phyloP scores from a whole-genome alignment of 2,888 invertebrate genomes.

The Idaea aversata region DNA sequence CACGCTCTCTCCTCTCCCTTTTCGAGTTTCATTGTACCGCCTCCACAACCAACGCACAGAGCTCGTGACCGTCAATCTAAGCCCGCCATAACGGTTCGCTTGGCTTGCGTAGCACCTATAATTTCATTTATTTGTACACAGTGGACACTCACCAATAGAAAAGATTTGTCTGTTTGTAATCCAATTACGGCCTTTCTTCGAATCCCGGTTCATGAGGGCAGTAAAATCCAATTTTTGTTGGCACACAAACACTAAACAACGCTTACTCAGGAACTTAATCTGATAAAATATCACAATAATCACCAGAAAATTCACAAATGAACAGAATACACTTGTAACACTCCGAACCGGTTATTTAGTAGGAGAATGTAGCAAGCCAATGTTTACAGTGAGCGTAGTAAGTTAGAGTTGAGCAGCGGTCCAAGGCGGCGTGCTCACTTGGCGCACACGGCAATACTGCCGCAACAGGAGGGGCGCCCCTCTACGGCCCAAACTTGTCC shows the following conservation, averaged over 20 bases:
- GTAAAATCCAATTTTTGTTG: constrained; percentile 35
- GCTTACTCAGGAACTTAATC: constrained; percentile 40
- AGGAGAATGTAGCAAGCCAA: constrained; percentile 57
- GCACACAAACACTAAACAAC: constrained; percentile 44
- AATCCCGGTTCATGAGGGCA: constrained; percentile 49
- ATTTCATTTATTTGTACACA: constrained; percentile 27
- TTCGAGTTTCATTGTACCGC: constrained; percentile 62
- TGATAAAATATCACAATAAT: constrained; percentile 53
- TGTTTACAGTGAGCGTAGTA: constrained; percentile 41
- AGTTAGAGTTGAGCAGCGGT: constrained; percentile 36
- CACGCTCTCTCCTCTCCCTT: constrained; percentile 66
- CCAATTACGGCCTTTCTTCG: constrained; percentile 52
- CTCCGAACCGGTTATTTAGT: constrained; percentile 65
- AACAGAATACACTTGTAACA: constrained; percentile 37
- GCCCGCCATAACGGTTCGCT: constrained; percentile 37
- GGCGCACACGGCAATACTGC: constrained; percentile 65
- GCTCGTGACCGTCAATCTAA: constrained; percentile 31
- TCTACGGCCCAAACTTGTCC: constrained; percentile 58
- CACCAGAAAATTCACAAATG: constrained; percentile 56
- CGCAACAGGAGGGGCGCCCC: constrained; percentile 58
- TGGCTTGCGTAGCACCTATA: constrained; percentile 9
- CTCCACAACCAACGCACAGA: constrained; percentile 39
- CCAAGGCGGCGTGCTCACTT: constrained; percentile 47
- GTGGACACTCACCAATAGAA: constrained; percentile 53
- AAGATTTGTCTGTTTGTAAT: constrained; percentile 53